A percentile compares a stretch with the other conserved stretches of the same genome.
Evolutionary conservation across 2,113 vertebrate species (phyloP).

Genomic region (Sciurus niger): DNA sequence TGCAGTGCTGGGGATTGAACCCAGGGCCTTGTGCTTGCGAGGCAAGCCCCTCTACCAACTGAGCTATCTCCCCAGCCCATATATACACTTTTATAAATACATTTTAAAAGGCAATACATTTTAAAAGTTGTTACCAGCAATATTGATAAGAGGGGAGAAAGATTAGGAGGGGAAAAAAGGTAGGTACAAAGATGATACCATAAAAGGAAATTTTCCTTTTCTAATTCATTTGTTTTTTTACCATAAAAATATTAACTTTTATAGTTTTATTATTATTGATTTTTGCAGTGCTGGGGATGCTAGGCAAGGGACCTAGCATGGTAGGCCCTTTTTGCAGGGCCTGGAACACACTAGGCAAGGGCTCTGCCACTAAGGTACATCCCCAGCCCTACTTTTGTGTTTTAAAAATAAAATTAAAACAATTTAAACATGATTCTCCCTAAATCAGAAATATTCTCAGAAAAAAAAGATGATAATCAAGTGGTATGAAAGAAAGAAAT

Average conservation of each 20-base stretch:
- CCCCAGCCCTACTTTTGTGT: not conserved
- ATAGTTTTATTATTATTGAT: too few species aligned
- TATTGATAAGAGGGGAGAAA: not conserved
- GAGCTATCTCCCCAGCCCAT: too few species aligned
- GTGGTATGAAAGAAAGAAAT: not conserved
- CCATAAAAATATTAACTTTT: too few species aligned
- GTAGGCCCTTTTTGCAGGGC: too few species aligned
- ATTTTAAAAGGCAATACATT: not conserved
- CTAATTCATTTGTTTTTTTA: not conserved
- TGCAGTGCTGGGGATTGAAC: too few species aligned
- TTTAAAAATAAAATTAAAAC: not conserved
- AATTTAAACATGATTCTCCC: not conserved
- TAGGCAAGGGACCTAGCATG: too few species aligned
- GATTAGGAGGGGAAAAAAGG: not conserved
- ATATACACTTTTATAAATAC: not conserved
- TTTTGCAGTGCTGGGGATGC: too few species aligned
- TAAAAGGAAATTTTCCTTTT: not conserved
- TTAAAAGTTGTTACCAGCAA: not conserved
- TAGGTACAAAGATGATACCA: not conserved
- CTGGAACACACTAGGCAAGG: too few species aligned
- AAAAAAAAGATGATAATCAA: slow-evolving; percentile 15
- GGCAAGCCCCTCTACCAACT: too few species aligned
- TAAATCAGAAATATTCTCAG: slow-evolving; percentile 4
- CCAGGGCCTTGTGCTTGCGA: too few species aligned
- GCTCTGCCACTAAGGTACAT: too few species aligned